Percentiles rank a stretch among this genome's conserved stretches.
These are phyloP conservation scores for Stegodyphus mimosarum DNA, from an alignment of 1,140 invertebrate genomes.

Conservation along the genomic window DNA sequence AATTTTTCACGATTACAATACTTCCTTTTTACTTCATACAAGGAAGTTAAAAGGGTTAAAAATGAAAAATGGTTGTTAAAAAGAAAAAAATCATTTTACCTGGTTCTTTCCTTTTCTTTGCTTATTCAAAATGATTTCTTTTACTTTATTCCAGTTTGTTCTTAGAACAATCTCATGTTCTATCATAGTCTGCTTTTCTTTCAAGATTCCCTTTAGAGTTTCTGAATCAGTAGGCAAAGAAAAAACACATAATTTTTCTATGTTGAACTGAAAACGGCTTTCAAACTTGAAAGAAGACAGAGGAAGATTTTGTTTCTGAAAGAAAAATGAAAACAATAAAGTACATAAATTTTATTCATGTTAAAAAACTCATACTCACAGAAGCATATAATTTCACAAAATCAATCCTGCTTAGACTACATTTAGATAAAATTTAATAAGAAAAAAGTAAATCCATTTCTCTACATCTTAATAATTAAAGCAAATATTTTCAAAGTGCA, in stretches of 20 bases:
- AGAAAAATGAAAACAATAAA: not conserved
- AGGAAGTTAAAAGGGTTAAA: no score
- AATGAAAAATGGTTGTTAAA: not conserved
- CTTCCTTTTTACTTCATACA: no score
- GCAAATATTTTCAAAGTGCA: not conserved
- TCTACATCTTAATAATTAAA: not conserved
- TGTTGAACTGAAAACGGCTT: conserved; percentile 26
- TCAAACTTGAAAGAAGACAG: conserved; percentile 8
- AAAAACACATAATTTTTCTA: conserved; percentile 3
- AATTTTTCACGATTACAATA: no score
- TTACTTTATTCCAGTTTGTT: conserved; percentile 7
- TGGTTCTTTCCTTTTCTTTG: not conserved
- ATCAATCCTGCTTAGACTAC: not conserved
- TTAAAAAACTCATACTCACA: not conserved
- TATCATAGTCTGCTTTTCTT: conserved; percentile 11
- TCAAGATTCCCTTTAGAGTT: conserved; percentile 22
- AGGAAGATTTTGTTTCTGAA: not conserved
- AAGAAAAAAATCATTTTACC: not conserved
- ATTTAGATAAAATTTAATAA: not conserved
- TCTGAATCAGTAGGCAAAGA: not conserved
- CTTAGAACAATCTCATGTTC: conserved; percentile 5
- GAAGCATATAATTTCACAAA: not conserved
- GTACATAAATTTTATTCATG: not conserved
- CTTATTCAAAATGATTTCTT: not conserved
- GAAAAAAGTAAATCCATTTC: not conserved